Base-by-base conservation (phyloP, 2,888 invertebrate genomes). In the Noctua comes region DNA sequence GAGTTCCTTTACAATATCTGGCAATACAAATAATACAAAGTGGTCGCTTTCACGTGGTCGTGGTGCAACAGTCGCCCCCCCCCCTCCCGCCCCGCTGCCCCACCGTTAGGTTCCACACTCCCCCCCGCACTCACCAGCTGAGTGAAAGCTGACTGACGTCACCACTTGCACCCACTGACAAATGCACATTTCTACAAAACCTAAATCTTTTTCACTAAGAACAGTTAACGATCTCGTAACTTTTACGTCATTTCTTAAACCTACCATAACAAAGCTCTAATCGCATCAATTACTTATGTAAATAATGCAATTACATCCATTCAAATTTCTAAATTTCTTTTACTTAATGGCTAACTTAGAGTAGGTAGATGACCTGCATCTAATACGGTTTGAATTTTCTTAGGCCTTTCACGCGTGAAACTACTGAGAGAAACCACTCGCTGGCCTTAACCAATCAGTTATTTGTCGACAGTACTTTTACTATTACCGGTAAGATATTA, bases 91-190 rank as follows among this genome's bases (percentile, higher is more conserved):
- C 24, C 62, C 64, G 36, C 59, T 43, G 43, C 64, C 64, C 21
- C 59, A 31, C 64, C 40, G 5, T 24, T 43, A 21, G 46, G 59
- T 59, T 10, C 27, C 40, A 54, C 54, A 24, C 24, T 24, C 27
- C n/a, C 54, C 74, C n/a, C 66, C 71, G 84, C 82, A 66, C 83
- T 83, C 78, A 82, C 73, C 86, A 83, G 85, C 89, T 21, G 82
- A 94, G 96, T 93, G 96, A 96, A 96, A 96, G 96, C 94, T 90
- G 87, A 80, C 66, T 94, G 94, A 94, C 95, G 93, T 94, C 95
- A 95, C 86, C 84, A 90, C 92, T 92, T 93, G 93, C 93, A 93
- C 91, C 91, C 79, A 86, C 91, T 90, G 91, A 86, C 90, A 82
- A 88, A 88, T 91, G 90, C 89, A 91, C 88, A 88, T 88, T 80